These are phyloP conservation scores for Sebastes cheni DNA, from an alignment of 2,797 vertebrate genomes.

Conservation along the genomic window DNA sequence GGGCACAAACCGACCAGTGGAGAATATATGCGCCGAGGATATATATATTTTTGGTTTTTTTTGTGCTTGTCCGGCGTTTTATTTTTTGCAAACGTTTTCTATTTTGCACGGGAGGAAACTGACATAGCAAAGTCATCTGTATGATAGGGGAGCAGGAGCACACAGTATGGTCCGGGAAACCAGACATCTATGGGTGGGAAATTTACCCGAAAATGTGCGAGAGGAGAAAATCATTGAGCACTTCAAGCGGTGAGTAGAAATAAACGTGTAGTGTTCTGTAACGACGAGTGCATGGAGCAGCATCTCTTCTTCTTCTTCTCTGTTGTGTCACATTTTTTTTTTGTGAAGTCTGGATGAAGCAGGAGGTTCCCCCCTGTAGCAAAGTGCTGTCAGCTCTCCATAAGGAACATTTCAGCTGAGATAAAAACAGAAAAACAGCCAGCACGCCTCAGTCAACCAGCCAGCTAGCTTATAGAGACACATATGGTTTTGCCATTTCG, in stretches of 20 bases:
- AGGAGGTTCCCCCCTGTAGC: constrained; percentile 66
- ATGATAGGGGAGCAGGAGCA: constrained; percentile 83
- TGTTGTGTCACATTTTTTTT: constrained; percentile 66
- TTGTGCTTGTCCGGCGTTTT: constrained; percentile 34
- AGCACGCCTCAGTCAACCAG: constrained; percentile 23
- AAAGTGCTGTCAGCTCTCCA: constrained; percentile 69
- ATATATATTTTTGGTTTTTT: constrained; percentile 1
- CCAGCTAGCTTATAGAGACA: constrained; percentile 3
- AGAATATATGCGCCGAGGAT: constrained; percentile 66
- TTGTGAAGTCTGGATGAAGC: constrained; percentile 68
- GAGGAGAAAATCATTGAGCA: constrained; percentile 99
- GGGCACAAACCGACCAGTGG: constrained; percentile 74
- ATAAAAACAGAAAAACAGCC: background rate
- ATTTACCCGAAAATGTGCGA: constrained; percentile 99
- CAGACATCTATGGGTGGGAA: constrained; percentile 99
- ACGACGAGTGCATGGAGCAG: constrained; percentile 49
- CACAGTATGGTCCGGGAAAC: constrained; percentile 99
- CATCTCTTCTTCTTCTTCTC: constrained; percentile 40
- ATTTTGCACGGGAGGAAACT: constrained; percentile 74
- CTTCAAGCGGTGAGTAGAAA: constrained; percentile 97
- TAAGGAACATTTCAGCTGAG: constrained; percentile 32
- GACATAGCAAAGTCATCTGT: constrained; percentile 80
- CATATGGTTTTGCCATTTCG: constrained; percentile 48
- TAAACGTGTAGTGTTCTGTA: constrained; percentile 21
- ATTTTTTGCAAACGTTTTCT: constrained; percentile 68